A percentile compares a stretch with the other conserved stretches of the same genome.
phyloP scores from a whole-genome alignment of 2,113 vertebrate genomes.

The Rhea americana region DNA sequence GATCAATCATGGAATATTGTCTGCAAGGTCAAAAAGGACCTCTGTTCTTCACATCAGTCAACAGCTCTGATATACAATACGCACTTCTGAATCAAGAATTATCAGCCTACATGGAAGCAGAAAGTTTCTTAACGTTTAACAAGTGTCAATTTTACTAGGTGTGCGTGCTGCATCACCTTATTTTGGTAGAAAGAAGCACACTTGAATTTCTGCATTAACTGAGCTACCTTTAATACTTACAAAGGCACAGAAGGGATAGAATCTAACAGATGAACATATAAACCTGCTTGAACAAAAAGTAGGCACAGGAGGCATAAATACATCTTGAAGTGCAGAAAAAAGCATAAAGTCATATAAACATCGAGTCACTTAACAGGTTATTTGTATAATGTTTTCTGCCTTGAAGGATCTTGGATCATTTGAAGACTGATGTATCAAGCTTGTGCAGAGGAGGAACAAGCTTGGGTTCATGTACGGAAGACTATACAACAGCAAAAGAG shows the following conservation, averaged over 20 bases:
- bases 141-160: background rate
- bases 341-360: conserved; percentile 34
- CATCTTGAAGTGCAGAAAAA: conserved; percentile 40
- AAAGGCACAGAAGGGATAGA: background rate
- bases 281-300: conserved; percentile 28
- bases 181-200: conserved; percentile 8
- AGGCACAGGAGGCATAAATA: conserved; percentile 26
- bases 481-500: background rate
- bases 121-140: background rate
- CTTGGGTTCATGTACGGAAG: background rate
- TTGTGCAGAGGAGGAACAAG: background rate
- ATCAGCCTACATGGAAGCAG: background rate
- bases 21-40: background rate
- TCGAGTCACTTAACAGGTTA: conserved; percentile 22
- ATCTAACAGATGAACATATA: conserved; percentile 6
- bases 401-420: conserved; percentile 27
- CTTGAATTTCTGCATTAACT: conserved; percentile 10
- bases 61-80: background rate
- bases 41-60: background rate
- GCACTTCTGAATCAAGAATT: background rate
- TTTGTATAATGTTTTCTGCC: conserved; percentile 48
- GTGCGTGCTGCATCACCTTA: background rate
- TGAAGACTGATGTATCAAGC: background rate
- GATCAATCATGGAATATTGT: background rate
- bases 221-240: background rate